Percentiles rank a stretch among this genome's conserved stretches.
Evolutionary conservation across 2,888 invertebrate genomes (phyloP).

Genomic region (Diabrotica balteata): DNA sequence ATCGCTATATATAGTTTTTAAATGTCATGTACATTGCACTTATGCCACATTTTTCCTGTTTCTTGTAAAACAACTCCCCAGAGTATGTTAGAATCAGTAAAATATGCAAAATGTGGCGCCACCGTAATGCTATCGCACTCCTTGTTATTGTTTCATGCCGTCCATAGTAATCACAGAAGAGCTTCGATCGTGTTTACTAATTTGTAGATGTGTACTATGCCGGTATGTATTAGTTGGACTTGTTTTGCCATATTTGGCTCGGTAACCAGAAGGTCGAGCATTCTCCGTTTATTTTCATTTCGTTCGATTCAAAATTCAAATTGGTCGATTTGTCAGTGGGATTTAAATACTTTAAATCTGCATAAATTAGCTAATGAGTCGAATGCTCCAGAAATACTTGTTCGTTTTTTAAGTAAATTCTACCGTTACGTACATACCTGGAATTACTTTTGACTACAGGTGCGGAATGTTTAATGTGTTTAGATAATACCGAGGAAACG

Average conservation of each 20-base stretch:
- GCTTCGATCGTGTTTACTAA: conserved; percentile 42
- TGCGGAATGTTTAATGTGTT: not conserved
- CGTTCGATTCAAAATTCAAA: conserved; percentile 16
- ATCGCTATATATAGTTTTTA: too few relatives aligned
- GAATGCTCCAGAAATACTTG: not conserved
- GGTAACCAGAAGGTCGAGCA: conserved; percentile 29
- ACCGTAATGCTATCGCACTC: conserved; percentile 22
- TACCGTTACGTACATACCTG: not conserved
- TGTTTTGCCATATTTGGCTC: conserved; percentile 40
- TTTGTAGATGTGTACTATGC: conserved; percentile 41
- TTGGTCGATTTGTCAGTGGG: conserved; percentile 15
- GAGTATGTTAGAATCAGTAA: conserved; percentile 15
- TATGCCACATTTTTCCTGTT: too few relatives aligned
- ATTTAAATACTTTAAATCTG: conserved; percentile 12
- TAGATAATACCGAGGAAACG: too few relatives aligned
- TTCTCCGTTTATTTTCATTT: conserved; percentile 19
- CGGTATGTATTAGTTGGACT: conserved; percentile 34
- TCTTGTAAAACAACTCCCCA: not conserved
- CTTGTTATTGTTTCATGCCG: conserved; percentile 33
- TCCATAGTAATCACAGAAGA: conserved; percentile 41
- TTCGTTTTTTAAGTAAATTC: not conserved
- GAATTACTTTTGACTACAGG: not conserved
- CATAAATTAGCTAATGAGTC: conserved; percentile 16
- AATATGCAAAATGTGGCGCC: conserved; percentile 38
- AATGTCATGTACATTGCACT: too few relatives aligned